These are phyloP conservation scores for Pontoporia blainvillei DNA, from an alignment of 2,113 vertebrate genomes.

Conservation along the genomic window DNA sequence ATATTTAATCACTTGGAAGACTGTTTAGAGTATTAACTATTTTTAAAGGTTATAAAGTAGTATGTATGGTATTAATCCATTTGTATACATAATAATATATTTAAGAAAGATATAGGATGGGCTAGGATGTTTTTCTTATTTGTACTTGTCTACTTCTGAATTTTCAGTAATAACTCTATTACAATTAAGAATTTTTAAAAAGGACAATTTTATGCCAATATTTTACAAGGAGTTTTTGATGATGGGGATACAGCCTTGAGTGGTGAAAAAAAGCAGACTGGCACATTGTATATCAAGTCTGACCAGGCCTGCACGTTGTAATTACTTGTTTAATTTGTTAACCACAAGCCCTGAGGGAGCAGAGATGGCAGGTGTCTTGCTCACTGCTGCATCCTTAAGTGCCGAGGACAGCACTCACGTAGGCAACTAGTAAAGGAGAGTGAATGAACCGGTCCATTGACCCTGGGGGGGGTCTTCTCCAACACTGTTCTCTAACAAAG, in stretches of 20 bases:
- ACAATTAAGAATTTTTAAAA: background rate
- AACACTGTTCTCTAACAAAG: background rate
- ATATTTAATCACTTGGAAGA: background rate
- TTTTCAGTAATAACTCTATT: background rate
- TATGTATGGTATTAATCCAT: background rate
- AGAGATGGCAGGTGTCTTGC: background rate
- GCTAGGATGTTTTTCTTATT: background rate
- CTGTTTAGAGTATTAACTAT: background rate
- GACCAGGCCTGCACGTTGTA: background rate
- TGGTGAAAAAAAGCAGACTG: background rate
- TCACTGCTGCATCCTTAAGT: rapidly evolving
- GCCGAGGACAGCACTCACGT: rapidly evolving
- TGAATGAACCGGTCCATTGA: rapidly evolving
- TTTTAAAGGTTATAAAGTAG: slow-evolving; percentile 11
- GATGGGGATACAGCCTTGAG: background rate
- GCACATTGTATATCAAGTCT: background rate
- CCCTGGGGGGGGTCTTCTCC: background rate
- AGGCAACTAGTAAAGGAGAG: background rate
- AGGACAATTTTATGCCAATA: background rate
- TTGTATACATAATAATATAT: background rate
- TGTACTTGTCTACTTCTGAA: background rate
- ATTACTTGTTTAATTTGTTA: background rate
- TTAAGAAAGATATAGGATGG: background rate
- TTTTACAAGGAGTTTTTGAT: background rate
- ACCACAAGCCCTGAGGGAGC: too few species aligned